Conservation (phyloP, 2,113 vertebrate genomes). For the Antechinus stuartii region DNA sequence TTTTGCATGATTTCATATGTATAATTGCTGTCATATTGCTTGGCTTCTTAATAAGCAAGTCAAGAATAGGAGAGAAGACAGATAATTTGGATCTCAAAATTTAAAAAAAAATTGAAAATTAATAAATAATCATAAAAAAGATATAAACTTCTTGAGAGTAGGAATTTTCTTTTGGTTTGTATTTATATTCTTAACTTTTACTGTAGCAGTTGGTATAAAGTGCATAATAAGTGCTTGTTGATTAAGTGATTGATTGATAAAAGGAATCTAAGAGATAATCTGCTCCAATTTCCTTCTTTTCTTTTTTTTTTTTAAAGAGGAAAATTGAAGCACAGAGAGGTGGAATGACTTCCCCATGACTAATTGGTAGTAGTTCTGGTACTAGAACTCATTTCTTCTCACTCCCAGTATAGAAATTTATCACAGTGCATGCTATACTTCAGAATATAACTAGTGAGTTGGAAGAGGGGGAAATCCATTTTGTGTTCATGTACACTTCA, state of each 20-base stretch:
- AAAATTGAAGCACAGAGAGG: neutral
- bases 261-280: neutral
- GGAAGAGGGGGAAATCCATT: neutral
- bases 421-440: neutral
- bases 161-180: neutral
- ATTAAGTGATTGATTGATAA: neutral
- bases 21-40: neutral
- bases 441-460: neutral
- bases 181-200: neutral
- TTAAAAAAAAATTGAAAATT: neutral
- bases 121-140: neutral
- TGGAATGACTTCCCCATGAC: neutral
- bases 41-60: neutral
- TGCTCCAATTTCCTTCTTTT: neutral
- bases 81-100: neutral
- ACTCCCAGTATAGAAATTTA: neutral
- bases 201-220: neutral
- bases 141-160: neutral
- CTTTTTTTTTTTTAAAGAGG: neutral
- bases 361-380: neutral
- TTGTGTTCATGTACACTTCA: neutral
- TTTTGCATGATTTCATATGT: neutral
- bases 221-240: neutral
- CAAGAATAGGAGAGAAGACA: neutral
- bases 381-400: neutral